phyloP scores from a whole-genome alignment of 1,140 invertebrate species.

The Drepana arcuata region DNA sequence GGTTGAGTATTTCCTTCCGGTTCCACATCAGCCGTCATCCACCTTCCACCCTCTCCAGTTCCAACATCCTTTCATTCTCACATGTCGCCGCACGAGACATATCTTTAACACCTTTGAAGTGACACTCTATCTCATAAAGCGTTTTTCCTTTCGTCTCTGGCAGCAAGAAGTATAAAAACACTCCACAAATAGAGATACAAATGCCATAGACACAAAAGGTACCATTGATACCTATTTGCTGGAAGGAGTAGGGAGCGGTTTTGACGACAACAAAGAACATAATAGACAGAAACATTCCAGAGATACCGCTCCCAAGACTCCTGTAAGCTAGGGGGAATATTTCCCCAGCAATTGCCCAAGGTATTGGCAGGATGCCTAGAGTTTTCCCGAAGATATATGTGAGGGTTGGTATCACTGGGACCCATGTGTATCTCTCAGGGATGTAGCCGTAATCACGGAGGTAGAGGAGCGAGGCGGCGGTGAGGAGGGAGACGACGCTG shows the following conservation, averaged over 20 bases:
- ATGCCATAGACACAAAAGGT: slow-evolving; percentile 76
- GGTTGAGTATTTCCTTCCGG: slow-evolving; percentile 36
- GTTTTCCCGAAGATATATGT: slow-evolving; percentile 57
- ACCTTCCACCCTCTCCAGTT: slow-evolving; percentile 44
- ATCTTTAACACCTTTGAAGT: slow-evolving; percentile 40
- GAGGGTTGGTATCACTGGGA: slow-evolving; percentile 43
- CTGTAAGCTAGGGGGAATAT: slow-evolving; percentile 70
- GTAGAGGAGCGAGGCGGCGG: slow-evolving; percentile 37
- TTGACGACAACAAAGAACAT: slow-evolving; percentile 78
- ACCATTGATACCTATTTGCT: slow-evolving; percentile 67
- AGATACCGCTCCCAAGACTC: slow-evolving; percentile 69
- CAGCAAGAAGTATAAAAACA: slow-evolving; percentile 74
- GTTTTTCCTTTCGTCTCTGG: slow-evolving; percentile 81
- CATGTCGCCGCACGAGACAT: slow-evolving; percentile 14
- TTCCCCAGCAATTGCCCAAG: slow-evolving; percentile 73
- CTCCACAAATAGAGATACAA: slow-evolving; percentile 71
- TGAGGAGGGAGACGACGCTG: slow-evolving; percentile 35
- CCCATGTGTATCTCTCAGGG: slow-evolving; percentile 46
- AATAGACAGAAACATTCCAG: slow-evolving; percentile 73
- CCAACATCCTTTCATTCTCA: slow-evolving; percentile 52
- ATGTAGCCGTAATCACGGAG: slow-evolving; percentile 44
- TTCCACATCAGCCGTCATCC: slow-evolving; percentile 29
- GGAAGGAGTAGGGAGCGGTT: slow-evolving; percentile 72
- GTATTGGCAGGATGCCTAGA: slow-evolving; percentile 68
- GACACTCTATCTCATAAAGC: slow-evolving; percentile 76